Conservation (phyloP, 2,888 invertebrate species). For the Matsumyia berberina region DNA sequence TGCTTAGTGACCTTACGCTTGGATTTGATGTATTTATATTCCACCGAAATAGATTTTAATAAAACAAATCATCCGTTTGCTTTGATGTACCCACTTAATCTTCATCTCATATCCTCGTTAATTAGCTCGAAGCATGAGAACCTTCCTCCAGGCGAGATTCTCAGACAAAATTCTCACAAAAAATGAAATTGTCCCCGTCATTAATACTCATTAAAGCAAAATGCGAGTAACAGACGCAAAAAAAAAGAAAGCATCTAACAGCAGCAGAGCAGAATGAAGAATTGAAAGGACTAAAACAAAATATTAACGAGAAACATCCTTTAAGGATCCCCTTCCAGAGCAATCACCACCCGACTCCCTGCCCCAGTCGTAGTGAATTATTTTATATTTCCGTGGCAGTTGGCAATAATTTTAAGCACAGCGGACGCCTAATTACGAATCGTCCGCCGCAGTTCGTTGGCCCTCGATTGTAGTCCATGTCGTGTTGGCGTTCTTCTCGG, state of each 20-base stretch:
- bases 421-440: constrained; percentile 63
- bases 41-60: constrained; percentile 36
- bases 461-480: constrained; percentile 29
- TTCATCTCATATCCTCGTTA: constrained; percentile 47
- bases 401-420: constrained; percentile 63
- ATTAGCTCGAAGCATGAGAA: constrained; percentile 29
- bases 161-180: constrained; percentile 41
- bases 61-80: constrained; percentile 61
- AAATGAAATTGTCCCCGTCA: constrained; percentile 61
- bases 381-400: constrained; percentile 67
- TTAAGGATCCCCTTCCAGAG: constrained; percentile 16
- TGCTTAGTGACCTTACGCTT: constrained; percentile 14
- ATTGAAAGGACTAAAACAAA: constrained; percentile 53
- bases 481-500: background rate
- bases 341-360: background rate
- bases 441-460: constrained; percentile 50
- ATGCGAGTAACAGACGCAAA: constrained; percentile 22
- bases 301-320: constrained; percentile 63
- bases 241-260: constrained; percentile 3
- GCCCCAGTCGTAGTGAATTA: constrained; percentile 52
- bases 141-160: background rate
- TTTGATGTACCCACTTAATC: constrained; percentile 51
- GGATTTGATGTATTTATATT: constrained; percentile 8
- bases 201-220: constrained; percentile 67
- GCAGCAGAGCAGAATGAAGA: constrained; percentile 41